These are phyloP conservation scores for Parazoanthus atlanticus DNA, from an alignment of 92 coral and sea anemone species.

Conservation along the genomic window DNA sequence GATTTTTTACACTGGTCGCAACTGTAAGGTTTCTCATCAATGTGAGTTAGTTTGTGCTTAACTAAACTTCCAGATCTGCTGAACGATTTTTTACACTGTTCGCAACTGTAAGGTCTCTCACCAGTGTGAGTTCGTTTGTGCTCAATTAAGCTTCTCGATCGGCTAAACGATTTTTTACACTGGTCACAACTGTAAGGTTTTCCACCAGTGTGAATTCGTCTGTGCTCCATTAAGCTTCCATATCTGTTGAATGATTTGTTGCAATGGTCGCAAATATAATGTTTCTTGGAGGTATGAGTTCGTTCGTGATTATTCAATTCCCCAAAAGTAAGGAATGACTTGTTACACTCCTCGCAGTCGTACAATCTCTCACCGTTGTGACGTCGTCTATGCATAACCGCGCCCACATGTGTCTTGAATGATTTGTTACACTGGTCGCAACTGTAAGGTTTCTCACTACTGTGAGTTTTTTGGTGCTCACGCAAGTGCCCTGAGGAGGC, in stretches of 20 bases:
- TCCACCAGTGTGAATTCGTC: too few relatives aligned
- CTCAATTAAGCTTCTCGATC: too few relatives aligned
- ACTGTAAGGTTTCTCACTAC: slow-evolving; percentile 9
- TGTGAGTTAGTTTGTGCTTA: slow-evolving; percentile 20
- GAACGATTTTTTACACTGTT: neutral
- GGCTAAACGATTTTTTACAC: too few relatives aligned
- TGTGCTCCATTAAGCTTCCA: neutral
- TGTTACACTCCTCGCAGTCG: neutral
- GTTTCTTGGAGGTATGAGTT: neutral
- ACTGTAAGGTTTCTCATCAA: neutral
- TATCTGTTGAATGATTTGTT: neutral
- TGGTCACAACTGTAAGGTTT: too few relatives aligned
- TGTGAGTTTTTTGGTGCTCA: slow-evolving; percentile 11
- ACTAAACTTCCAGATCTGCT: neutral
- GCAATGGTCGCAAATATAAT: neutral
- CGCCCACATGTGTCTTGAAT: neutral
- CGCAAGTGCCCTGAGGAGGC: neutral
- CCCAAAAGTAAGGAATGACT: too few relatives aligned
- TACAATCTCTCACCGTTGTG: too few relatives aligned
- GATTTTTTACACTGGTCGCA: slow-evolving; percentile 13
- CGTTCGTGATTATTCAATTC: neutral
- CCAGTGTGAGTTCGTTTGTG: neutral
- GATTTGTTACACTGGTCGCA: neutral
- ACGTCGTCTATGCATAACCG: too few relatives aligned
- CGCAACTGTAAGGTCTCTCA: neutral